Percentiles rank a stretch among this genome's conserved stretches.
These are phyloP conservation scores for Pseudopodoces humilis DNA, from an alignment of 2,113 vertebrate genomes.

Conservation along the genomic window DNA sequence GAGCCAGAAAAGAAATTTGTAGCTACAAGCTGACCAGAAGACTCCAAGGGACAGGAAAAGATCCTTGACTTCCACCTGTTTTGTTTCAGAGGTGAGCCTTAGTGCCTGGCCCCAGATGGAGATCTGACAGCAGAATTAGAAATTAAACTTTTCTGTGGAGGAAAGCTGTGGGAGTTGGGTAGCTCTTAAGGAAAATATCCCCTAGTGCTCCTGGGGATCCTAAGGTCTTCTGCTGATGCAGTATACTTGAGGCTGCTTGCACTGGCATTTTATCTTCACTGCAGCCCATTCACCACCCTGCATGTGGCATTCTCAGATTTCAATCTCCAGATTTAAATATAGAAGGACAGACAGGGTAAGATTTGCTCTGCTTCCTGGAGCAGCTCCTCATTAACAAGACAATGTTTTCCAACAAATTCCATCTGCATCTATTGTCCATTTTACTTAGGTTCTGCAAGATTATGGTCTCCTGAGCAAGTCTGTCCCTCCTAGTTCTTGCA, in stretches of 20 bases:
- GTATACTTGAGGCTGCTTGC: fast-evolving
- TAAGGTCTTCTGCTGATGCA: not conserved
- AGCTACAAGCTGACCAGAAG: not conserved
- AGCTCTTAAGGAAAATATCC: not conserved
- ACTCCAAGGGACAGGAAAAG: not conserved
- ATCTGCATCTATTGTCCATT: not conserved
- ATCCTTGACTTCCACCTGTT: not conserved
- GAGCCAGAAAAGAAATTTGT: not conserved
- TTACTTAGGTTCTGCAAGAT: not conserved
- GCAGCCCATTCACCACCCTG: not conserved
- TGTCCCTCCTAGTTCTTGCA: not conserved
- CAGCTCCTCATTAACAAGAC: not conserved
- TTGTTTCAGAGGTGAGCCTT: not conserved
- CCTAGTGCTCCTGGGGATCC: not conserved
- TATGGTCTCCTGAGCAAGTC: not conserved
- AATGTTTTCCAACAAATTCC: not conserved
- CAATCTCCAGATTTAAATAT: not conserved
- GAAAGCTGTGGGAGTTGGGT: not conserved
- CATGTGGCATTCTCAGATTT: not conserved
- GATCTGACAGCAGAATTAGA: not conserved
- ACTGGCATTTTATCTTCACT: not conserved
- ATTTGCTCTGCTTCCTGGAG: not conserved
- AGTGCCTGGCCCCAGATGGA: fast-evolving
- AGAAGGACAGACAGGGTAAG: not conserved
- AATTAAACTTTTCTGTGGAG: not conserved